Conservation (phyloP, 2,797 vertebrate genomes). For the Poliocrania exsul region DNA sequence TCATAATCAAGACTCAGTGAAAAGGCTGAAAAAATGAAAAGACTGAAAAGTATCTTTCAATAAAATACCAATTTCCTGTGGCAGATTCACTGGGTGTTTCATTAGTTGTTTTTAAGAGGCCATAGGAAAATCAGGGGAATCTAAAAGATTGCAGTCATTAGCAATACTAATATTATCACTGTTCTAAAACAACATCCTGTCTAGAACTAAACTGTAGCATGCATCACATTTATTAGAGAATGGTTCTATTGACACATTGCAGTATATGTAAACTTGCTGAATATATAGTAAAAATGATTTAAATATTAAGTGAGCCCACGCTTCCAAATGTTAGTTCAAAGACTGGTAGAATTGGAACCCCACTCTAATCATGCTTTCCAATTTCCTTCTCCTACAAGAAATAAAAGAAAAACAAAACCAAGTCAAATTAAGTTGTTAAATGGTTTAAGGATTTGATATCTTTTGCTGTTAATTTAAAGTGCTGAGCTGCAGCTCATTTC, state of each 20-base stretch:
- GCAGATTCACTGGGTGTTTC: not conserved
- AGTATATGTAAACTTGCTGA: not conserved
- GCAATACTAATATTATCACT: not conserved
- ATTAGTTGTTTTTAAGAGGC: not conserved
- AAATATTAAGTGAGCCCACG: conserved; percentile 29
- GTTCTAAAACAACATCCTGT: not conserved
- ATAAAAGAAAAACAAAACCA: conserved; percentile 58
- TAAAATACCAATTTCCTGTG: not conserved
- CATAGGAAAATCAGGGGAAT: not conserved
- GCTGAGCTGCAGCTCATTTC: conserved; percentile 51
- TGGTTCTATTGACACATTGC: not conserved
- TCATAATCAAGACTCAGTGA: not conserved
- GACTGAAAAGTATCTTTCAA: not conserved
- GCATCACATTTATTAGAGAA: not conserved
- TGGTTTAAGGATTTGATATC: conserved; percentile 55
- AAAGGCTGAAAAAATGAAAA: not conserved
- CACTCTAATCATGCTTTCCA: not conserved
- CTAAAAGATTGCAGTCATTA: not conserved
- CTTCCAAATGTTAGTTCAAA: conserved; percentile 56
- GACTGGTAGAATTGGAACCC: conserved; percentile 19
- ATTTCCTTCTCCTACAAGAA: conserved; percentile 39
- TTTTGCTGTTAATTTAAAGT: conserved; percentile 64
- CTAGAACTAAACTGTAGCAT: not conserved
- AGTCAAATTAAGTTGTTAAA: conserved; percentile 73
- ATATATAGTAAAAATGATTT: conserved; percentile 37